Base-by-base conservation (phyloP, 2,888 invertebrate genomes). In the Acheta domesticus region DNA sequence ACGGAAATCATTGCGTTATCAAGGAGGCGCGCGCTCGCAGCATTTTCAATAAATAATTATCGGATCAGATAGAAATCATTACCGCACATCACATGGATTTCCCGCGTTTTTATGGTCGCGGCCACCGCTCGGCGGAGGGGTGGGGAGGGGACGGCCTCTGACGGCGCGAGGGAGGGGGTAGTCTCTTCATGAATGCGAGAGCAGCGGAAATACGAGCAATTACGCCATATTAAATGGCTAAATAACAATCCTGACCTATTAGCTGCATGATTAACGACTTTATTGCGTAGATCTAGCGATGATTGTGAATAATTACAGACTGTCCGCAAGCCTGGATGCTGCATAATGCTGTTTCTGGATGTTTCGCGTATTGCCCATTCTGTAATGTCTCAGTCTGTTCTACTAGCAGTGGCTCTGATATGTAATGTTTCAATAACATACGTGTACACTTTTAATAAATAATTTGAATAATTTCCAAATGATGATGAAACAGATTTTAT, bases 51-150 rank as follows among this genome's bases (percentile, higher is more conserved):
- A 62, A 62, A 62, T 62, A 19, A 62, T 62, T 19, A 62, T 62
- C 62, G 62, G n/a, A 62, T 62, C 62, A 19, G 62, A n/a, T 62
- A 62, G n/a, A 62, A 62, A 62, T 62, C 62, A 62, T n/a, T 62
- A 62, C 14, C n/a, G 62, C 62, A 62, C 62, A 62, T 62, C 62
- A n/a, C 14, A 62, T 62, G n/a, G 14, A 62, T 62, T 62, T 36
- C 36, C 36, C 36, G 36, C 36, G 36, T 8, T 36, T 62, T 62
- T 62, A 62, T 62, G 62, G 62, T 5, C 14, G 4, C 62, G 8
- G 62, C 4, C 4, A 0, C 11, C 62, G 62, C 16, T 62, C 12
- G n/a, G n/a, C 62, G 62, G 62, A 62, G 62, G 62, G n/a, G 19
- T 2, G 2, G n/a, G 16, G 5, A 50, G 4, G 14, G 14, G 62